Conservation (phyloP, 2,113 vertebrate genomes). For the Gnathonemus echidnorhynchus region DNA sequence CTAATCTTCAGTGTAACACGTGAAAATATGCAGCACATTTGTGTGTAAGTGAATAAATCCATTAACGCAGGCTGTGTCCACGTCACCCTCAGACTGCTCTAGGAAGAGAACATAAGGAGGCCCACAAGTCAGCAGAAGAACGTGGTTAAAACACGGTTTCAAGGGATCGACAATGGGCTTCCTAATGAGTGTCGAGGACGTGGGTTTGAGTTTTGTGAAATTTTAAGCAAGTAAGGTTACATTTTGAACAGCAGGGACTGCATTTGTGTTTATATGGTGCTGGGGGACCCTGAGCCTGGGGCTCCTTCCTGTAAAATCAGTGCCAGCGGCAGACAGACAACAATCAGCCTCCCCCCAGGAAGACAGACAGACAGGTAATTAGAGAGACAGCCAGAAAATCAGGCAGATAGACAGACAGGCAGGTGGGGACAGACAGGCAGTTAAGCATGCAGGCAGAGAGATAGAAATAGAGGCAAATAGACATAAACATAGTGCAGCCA, state of each 20-base stretch:
- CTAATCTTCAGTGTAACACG: neutral
- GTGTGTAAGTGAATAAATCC: neutral
- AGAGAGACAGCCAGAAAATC: no score
- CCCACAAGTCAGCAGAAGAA: neutral
- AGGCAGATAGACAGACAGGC: no score
- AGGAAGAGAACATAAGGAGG: neutral
- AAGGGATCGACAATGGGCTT: neutral
- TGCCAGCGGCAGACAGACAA: neutral
- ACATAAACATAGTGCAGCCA: neutral
- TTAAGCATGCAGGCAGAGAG: neutral
- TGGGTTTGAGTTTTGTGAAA: neutral
- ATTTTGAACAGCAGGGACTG: neutral
- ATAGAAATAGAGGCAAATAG: neutral
- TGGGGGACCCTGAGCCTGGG: neutral
- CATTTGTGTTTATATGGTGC: neutral
- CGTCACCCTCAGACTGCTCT: neutral
- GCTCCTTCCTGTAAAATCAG: neutral
- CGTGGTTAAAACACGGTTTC: neutral
- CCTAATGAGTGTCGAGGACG: neutral
- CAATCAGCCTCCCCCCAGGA: neutral
- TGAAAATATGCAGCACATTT: neutral
- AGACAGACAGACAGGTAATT: neutral
- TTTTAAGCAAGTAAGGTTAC: neutral
- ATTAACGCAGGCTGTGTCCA: neutral
- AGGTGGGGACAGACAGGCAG: no score